These are phyloP conservation scores for Characodon lateralis DNA, from an alignment of 2,797 vertebrate species.

Conservation along the genomic window DNA sequence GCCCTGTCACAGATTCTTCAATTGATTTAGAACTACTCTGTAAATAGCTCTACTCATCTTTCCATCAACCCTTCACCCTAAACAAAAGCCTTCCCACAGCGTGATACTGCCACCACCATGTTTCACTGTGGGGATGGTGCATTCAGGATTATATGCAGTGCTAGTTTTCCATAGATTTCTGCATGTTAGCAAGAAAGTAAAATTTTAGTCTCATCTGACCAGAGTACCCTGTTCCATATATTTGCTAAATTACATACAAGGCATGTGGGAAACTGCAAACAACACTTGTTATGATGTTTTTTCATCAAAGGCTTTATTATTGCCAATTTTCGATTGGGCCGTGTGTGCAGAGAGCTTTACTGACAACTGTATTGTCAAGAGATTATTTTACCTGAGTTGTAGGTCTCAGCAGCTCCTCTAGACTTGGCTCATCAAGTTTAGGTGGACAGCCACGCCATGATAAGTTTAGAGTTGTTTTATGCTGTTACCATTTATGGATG, in stretches of 20 bases:
- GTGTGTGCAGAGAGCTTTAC: not conserved
- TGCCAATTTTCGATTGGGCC: not conserved
- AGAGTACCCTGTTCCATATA: not conserved
- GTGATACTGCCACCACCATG: not conserved
- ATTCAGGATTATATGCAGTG: not conserved
- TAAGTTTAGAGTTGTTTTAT: not conserved
- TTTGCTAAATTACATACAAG: not conserved
- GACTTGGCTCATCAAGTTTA: not conserved
- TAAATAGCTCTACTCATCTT: too few species aligned
- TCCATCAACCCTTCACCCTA: too few species aligned
- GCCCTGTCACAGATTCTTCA: too few species aligned
- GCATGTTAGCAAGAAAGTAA: not conserved
- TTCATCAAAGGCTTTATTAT: not conserved
- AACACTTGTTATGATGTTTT: not conserved
- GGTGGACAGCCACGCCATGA: not conserved
- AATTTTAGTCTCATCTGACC: not conserved
- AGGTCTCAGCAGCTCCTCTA: not conserved
- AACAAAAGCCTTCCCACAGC: too few species aligned
- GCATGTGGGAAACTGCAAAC: not conserved
- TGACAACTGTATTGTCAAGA: not conserved
- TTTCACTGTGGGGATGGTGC: not conserved
- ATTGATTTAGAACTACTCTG: too few species aligned
- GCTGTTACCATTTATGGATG: not conserved
- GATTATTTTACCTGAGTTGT: not conserved
- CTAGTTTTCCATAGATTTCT: not conserved